These are phyloP conservation scores for Muscicapa striata DNA, from an alignment of 2,797 vertebrate species.

Conservation along the genomic window DNA sequence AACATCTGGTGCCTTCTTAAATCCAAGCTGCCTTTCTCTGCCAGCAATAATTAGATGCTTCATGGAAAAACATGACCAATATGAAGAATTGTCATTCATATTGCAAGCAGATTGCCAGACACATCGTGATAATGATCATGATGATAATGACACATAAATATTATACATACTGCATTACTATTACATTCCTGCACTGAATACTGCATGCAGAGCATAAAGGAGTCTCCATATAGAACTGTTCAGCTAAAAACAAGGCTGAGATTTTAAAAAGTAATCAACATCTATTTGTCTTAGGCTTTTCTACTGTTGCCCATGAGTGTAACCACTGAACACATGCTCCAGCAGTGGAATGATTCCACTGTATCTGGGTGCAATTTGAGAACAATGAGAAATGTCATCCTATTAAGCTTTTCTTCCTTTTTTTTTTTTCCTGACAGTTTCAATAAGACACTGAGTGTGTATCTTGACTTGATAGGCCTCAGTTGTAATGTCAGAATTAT, in stretches of 20 bases:
- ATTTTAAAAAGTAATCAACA: not conserved
- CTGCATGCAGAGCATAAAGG: not conserved
- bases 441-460: not conserved
- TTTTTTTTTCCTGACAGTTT: not conserved
- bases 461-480: not conserved
- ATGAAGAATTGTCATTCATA: constrained; percentile 49
- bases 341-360: not conserved
- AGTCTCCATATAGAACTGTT: not conserved
- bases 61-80: constrained; percentile 30
- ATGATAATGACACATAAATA: constrained; percentile 17
- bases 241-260: not conserved
- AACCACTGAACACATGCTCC: not conserved
- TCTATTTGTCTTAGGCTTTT: constrained; percentile 25
- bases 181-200: constrained; percentile 5
- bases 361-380: constrained; percentile 36
- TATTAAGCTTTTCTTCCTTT: not conserved
- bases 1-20: constrained; percentile 63
- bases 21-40: constrained; percentile 46
- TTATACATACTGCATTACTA: not conserved
- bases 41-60: constrained; percentile 54
- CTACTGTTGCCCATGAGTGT: not conserved
- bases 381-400: constrained; percentile 27
- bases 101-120: constrained; percentile 61
- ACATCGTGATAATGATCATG: constrained; percentile 2
- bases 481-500: not conserved